Base-by-base conservation (phyloP, 1,140 invertebrate species). In the Trichomalopsis sarcophagae region DNA sequence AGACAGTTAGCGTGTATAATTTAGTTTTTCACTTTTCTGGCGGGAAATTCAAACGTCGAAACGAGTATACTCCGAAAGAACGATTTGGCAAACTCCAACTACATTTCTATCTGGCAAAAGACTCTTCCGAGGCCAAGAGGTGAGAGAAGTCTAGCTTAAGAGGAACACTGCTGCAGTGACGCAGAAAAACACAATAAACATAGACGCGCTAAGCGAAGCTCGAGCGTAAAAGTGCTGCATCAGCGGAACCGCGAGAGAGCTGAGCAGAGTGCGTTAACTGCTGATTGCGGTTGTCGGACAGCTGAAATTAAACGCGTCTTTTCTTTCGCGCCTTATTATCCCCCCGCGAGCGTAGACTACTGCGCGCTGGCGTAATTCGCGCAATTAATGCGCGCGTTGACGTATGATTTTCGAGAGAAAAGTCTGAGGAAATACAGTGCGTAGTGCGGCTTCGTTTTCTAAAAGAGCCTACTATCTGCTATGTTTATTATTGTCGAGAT, bases 301-400 rank as follows among this genome's bases (percentile, higher is more conserved):
- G 73, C 55, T 83, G 74, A 83, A 83, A 83, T 83, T 83, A 83
- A 83, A 83, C 73, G 73, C 73, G 36, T 33, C 73, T 33, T 44
- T 44, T 27, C 7, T 50, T n/a, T 73, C 44, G 68, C 68, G 68
- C 68, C 23, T 75, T 82, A 74, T 75, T 82, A 55, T 75, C 33
- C 27, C 21, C 27, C 27, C 27, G 27, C 27, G 27, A 27, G 27
- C 27, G 62, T 47, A 21, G 10, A 2, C 14, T 4, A 30, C 66
- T 3, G n/a, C n/a, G 5, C n/a, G 13, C 55, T 44, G 9, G 73
- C 33, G 50, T 47, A 77, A 81, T 81, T 73, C 40, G 36, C 36
- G 71, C 71, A 66, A 81, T 82, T 82, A 75, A 82, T 62, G 81
- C 50, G 33, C 71, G 62, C 21, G 40, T 74, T 74, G 55, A 81